phyloP scores from a whole-genome alignment of 2,797 vertebrate species.

The Sebastes matsubarae region DNA sequence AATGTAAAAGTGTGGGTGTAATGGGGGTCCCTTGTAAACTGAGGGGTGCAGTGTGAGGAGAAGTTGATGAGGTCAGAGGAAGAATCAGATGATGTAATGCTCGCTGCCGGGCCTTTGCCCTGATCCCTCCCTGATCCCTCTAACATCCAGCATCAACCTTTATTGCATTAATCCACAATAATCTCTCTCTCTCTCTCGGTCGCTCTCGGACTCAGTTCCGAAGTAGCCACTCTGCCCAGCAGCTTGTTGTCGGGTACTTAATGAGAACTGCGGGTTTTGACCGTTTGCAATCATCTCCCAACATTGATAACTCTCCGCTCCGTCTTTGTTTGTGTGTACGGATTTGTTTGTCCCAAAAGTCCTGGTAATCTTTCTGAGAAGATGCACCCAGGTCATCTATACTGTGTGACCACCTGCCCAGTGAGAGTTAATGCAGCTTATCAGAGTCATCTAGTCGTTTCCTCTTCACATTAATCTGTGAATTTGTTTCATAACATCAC shows the following conservation, averaged over 20 bases:
- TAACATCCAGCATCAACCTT: constrained; percentile 66
- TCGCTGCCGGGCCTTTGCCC: constrained; percentile 33
- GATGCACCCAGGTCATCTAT: not conserved
- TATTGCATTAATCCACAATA: constrained; percentile 79
- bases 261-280: constrained; percentile 36
- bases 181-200: constrained; percentile 60
- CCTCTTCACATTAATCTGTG: constrained; percentile 35
- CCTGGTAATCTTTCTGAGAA: constrained; percentile 63
- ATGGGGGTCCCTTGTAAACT: not conserved
- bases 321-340: not conserved
- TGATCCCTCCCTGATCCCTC: constrained; percentile 73
- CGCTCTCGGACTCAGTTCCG: constrained; percentile 33
- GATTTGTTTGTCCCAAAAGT: constrained; percentile 27
- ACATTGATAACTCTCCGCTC: not conserved
- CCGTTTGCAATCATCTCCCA: constrained; percentile 23
- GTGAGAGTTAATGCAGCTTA: constrained; percentile 25
- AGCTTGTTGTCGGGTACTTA: constrained; percentile 31
- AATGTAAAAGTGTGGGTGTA: not conserved
- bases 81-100: constrained; percentile 66
- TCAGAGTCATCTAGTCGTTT: constrained; percentile 37
- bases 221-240: constrained; percentile 47
- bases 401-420: constrained; percentile 9
- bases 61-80: constrained; percentile 17
- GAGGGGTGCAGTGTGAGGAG: not conserved
- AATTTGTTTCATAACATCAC: constrained; percentile 45